These are phyloP conservation scores for Heterodera filipjevi DNA, from an alignment of 2,888 invertebrate species.

Conservation along the genomic window DNA sequence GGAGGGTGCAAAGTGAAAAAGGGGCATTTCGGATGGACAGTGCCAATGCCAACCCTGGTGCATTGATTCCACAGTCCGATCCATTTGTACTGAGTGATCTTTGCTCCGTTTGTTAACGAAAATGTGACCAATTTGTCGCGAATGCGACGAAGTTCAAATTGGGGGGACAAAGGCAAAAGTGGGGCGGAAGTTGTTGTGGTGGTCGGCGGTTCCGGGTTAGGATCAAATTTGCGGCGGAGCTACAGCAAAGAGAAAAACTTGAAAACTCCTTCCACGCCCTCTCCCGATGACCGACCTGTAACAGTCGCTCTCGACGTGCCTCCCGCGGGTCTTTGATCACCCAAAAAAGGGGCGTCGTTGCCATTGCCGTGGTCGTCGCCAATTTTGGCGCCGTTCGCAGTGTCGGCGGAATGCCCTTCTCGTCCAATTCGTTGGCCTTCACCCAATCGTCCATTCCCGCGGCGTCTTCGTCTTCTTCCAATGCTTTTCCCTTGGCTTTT, in stretches of 20 bases:
- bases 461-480: background rate
- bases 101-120: conserved; percentile 44
- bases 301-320: conserved; percentile 35
- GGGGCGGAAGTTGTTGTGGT: conserved; percentile 31
- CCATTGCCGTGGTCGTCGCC: conserved; percentile 11
- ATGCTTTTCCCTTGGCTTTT: background rate
- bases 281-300: no score
- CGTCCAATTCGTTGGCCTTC: conserved; percentile 1
- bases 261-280: no score
- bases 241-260: background rate
- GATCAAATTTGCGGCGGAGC: conserved; percentile 30
- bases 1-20: background rate
- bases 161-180: conserved; percentile 32
- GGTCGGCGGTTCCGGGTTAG: conserved; percentile 20
- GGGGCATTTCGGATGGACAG: background rate
- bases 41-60: conserved; percentile 36
- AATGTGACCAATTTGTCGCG: conserved; percentile 43
- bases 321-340: conserved; percentile 40
- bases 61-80: conserved; percentile 56
- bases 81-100: conserved; percentile 53
- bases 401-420: conserved; percentile 6
- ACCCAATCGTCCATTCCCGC: background rate
- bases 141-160: conserved; percentile 45
- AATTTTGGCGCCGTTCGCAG: background rate
- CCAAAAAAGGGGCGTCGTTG: conserved; percentile 41